Evolutionary conservation across 2,113 vertebrate genomes (phyloP).

Genomic region (Pica pica): DNA sequence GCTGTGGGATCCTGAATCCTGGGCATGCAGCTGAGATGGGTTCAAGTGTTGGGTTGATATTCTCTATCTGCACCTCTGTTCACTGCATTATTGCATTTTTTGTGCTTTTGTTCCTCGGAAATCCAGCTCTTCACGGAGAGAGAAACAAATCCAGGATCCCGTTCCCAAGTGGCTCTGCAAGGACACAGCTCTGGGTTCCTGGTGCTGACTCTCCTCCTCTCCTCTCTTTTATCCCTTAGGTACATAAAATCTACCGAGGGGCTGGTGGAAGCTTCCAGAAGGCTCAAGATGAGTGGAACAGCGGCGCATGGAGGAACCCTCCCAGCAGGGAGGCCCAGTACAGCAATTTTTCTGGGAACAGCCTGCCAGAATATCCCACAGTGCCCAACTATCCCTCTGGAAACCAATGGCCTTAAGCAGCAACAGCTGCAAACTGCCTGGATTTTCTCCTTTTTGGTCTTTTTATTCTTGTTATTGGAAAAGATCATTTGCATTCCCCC

Average conservation of each 20-base stretch:
- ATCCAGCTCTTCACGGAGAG: neutral
- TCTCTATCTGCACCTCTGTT: neutral
- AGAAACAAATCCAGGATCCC: rapidly evolving
- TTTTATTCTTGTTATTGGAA: constrained; percentile 11
- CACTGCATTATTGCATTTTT: neutral
- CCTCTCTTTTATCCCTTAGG: constrained; percentile 66
- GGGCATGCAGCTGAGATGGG: neutral
- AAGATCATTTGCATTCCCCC: constrained; percentile 25
- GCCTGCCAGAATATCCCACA: constrained; percentile 89
- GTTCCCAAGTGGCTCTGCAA: neutral
- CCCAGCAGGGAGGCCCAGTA: constrained; percentile 81
- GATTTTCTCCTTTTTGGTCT: constrained; percentile 21
- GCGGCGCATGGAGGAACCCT: constrained; percentile 82
- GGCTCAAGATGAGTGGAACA: constrained; percentile 90
- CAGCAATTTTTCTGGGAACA: constrained; percentile 85
- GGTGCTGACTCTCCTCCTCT: neutral
- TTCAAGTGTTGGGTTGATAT: neutral
- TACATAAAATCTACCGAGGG: constrained; percentile 89
- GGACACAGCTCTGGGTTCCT: neutral
- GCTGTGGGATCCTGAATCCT: neutral
- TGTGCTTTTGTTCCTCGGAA: neutral
- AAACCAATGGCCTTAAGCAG: constrained; percentile 71
- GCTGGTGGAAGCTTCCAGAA: constrained; percentile 86
- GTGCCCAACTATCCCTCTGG: constrained; percentile 85
- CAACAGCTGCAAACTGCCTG: constrained; percentile 9